Evolutionary conservation across 2,888 invertebrate genomes (phyloP), one percentile per base, ranked within the genome.

Genomic region (Drosophila lacicola): DNA sequence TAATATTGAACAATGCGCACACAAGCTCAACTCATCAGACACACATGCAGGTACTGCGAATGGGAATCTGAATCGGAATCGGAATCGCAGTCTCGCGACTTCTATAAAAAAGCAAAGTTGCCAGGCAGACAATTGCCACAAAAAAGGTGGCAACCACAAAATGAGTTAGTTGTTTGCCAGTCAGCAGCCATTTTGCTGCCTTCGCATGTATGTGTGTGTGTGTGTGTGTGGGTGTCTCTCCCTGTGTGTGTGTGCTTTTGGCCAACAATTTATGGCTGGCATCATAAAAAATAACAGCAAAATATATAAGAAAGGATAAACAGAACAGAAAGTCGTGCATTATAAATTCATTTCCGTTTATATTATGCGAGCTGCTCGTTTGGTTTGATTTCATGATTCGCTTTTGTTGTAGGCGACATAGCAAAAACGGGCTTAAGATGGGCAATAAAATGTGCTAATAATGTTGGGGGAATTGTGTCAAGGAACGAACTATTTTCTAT

Each of bases 271-370:
- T 75, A 75, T 75, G 63, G 55, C 64, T 60, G 64, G 42, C 57
- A 78, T 64, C 58, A 61, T 47, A 39, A 56, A 36, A 50, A 17
- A 68, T 45, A 60, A 37, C 45, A 49, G 51, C 39, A 46, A 49
- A 11, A 49, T 42, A 53, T 58, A 75, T 58, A 53, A 34, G 44
- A 41, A 57, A 46, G 67, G 56, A 77, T 65, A 65, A 62, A 61
- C 61, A 67, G 62, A 53, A 55, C 60, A 65, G 67, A 74, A 72
- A 72, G 61, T 64, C 70, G 55, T 71, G 49, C 84, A 87, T 83
- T 83, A 88, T 83, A 83, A 83, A 88, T 83, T 83, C 82, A 83
- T 88, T 88, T 83, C 71, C 87, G 75, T 83, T 81, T 71, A 66
- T 54, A 71, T 70, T 77, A 57, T 76, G 70, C 68, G 63, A 68